These are phyloP conservation scores for Tapirus terrestris DNA, from an alignment of 2,113 vertebrate genomes.

Conservation along the genomic window DNA sequence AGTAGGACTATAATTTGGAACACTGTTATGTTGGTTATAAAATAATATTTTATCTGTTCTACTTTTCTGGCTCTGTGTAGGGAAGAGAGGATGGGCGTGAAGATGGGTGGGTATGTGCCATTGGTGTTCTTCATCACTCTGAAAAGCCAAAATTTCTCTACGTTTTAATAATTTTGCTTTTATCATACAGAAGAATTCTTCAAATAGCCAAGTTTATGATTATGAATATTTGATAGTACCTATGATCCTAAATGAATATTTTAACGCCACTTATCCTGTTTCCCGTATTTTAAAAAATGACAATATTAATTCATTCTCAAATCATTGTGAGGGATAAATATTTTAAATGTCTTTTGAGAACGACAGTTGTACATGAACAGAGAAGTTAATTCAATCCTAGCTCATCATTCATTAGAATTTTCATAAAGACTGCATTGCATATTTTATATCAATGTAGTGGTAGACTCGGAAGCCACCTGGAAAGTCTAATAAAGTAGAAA, in stretches of 20 bases:
- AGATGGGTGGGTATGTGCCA: not conserved
- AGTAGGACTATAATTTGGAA: not conserved
- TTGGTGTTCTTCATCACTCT: not conserved
- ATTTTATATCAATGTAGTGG: not conserved
- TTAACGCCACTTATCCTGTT: not conserved
- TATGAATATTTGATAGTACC: not conserved
- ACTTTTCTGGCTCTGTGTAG: not conserved
- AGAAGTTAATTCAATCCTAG: not conserved
- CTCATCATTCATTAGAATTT: not conserved
- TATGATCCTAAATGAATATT: not conserved
- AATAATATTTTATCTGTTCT: not conserved
- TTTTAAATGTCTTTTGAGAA: not conserved
- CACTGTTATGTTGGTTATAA: not conserved
- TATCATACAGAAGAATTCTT: not conserved
- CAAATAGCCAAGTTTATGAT: not conserved
- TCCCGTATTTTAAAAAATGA: not conserved
- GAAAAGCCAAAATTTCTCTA: not conserved
- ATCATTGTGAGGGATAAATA: not conserved
- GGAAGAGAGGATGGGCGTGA: accelerated
- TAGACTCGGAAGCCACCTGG: not conserved
- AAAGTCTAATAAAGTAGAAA: not conserved
- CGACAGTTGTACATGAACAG: not conserved
- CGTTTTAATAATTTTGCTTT: not conserved
- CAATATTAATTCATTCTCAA: not conserved
- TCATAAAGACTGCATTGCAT: not conserved